These are phyloP conservation scores for Magallana gigas DNA, from an alignment of 1,140 invertebrate species.

Conservation along the genomic window DNA sequence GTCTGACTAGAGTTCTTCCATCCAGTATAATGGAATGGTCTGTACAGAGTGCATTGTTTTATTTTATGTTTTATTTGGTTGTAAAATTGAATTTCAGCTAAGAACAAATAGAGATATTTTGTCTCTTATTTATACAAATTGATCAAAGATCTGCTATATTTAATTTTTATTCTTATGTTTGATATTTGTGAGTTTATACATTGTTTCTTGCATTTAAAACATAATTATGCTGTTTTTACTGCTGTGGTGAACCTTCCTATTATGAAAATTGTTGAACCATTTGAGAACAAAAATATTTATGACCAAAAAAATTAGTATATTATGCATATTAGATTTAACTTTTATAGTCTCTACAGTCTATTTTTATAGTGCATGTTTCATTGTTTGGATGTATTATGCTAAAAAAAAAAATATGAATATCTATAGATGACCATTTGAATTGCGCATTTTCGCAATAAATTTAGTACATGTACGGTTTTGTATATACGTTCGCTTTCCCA, in stretches of 20 bases:
- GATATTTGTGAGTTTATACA: not conserved
- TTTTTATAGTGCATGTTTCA: constrained; percentile 27
- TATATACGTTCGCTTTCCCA: constrained; percentile 32
- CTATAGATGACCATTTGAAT: not conserved
- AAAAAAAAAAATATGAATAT: not conserved
- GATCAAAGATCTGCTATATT: constrained; percentile 28
- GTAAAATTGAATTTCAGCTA: not conserved
- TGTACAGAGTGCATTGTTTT: not conserved
- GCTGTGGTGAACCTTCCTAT: not conserved
- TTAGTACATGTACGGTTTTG: not conserved
- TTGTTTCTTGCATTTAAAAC: constrained; percentile 16
- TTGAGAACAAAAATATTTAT: not conserved
- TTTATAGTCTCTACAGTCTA: constrained; percentile 19
- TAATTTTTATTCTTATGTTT: not conserved
- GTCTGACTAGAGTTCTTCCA: not conserved
- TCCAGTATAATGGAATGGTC: not conserved
- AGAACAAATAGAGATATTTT: not conserved
- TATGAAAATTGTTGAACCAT: not conserved
- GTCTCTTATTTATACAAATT: constrained; percentile 15
- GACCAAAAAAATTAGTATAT: not conserved
- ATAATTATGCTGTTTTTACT: not conserved
- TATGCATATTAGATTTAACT: constrained; percentile 8
- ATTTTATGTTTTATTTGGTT: not conserved
- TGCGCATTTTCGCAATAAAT: not conserved
- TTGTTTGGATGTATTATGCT: constrained; percentile 11